Conservation (phyloP, 2,113 vertebrate genomes). For the Atrichornis clamosus region DNA sequence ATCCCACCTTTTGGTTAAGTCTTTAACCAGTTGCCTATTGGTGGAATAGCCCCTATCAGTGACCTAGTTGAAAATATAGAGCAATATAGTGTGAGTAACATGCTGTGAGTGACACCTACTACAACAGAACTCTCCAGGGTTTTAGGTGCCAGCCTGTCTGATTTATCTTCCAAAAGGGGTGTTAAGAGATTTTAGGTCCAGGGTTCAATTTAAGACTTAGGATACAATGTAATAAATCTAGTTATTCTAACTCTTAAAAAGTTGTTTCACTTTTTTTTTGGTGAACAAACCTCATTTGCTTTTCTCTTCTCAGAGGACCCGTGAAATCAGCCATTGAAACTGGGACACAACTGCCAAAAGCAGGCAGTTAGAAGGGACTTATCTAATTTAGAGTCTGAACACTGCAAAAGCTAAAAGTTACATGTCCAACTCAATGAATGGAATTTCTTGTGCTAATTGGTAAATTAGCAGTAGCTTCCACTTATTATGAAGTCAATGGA, state of each 20-base stretch:
- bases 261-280: neutral
- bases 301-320: neutral
- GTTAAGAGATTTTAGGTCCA: neutral
- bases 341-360: neutral
- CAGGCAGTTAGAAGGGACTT: neutral
- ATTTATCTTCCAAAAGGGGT: neutral
- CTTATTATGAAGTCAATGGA: neutral
- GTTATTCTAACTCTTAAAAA: neutral
- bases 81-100: neutral
- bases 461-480: neutral
- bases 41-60: neutral
- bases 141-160: neutral
- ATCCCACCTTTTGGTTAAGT: neutral
- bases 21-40: neutral
- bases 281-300: neutral
- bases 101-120: neutral
- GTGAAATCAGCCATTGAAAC: neutral
- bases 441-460: neutral
- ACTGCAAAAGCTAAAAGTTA: neutral
- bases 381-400: neutral
- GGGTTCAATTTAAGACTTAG: neutral
- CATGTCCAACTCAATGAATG: neutral
- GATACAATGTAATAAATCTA: neutral
- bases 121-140: neutral
- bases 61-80: neutral